A percentile compares a stretch with the other conserved stretches of the same genome.
phyloP scores from a whole-genome alignment of 2,113 vertebrate genomes.

The Dinomys branickii region DNA sequence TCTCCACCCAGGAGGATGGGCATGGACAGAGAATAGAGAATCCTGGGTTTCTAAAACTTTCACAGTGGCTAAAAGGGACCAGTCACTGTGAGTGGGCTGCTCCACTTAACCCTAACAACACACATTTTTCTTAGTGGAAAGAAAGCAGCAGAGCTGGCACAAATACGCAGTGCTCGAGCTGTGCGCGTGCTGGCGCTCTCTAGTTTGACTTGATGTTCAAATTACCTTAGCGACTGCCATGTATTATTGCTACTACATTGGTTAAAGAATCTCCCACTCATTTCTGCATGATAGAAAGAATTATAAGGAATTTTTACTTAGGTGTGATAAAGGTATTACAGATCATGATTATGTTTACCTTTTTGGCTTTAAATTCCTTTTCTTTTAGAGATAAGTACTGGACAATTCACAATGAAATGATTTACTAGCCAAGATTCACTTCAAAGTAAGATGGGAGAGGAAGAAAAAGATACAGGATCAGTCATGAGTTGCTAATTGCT shows the following conservation, averaged over 20 bases:
- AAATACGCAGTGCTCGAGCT: background rate
- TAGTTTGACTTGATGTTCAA: background rate
- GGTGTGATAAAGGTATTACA: background rate
- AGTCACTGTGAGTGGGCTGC: no score
- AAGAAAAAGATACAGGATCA: background rate
- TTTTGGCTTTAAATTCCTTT: background rate
- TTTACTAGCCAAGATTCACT: background rate
- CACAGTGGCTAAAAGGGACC: background rate
- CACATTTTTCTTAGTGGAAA: background rate
- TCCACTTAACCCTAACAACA: background rate
- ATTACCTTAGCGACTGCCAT: background rate
- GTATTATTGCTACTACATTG: background rate
- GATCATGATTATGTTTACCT: background rate
- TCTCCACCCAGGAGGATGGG: background rate
- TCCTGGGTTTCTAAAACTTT: background rate
- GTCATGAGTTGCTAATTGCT: background rate
- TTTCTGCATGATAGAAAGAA: background rate
- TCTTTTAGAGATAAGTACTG: background rate
- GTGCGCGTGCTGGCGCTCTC: background rate
- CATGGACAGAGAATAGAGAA: background rate
- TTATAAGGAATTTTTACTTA: background rate
- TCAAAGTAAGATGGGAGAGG: background rate
- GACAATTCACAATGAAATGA: background rate
- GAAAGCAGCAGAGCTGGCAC: background rate
- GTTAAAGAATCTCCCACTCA: background rate